Base-by-base conservation (phyloP, 2,888 invertebrate genomes). In the Brachycybe producta region DNA sequence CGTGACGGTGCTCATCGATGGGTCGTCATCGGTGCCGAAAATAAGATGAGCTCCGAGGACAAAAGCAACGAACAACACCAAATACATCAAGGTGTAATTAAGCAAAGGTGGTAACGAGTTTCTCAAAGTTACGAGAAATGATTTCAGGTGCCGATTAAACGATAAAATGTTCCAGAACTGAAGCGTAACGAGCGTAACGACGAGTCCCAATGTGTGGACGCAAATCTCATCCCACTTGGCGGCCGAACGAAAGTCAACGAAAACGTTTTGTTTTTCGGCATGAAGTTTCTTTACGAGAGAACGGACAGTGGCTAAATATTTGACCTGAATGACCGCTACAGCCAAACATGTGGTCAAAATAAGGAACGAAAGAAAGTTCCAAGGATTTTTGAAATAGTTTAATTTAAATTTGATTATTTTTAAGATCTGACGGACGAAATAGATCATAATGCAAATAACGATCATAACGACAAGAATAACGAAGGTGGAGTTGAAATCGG, bases 141-240 rank as follows among this genome's bases (percentile, higher is more conserved):
- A 40, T 17, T 49, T 41, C 49, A 49, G 40, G 30, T 41, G 49
- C 5, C 38, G 39, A 21, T 49, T 49, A 32, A 49, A 49, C 19
- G 49, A 32, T 15, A 49, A 21, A 17, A 49, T 15, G 23, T 49
- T 49, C 49, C 49, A 49, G n/a, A 30, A 19, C 15, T 49, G 40
- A 7, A 32, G 15, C 49, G 34, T 49, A n/a, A 24, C 23, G 23
- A 41, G 13, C n/a, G 30, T 32, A 40, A 49, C 36, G 11, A 49
- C 21, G 15, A 49, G 8, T 4, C 27, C 49, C 2, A 49, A 41
- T n/a, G 49, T 46, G 5, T 28, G 24, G 21, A 32, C 26, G 23
- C 32, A 36, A 19, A 36, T 38, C 17, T 28, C 27, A 11, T 46
- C 46, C 46, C 46, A 46, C 7, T 36, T 23, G 4, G 38, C 36